Conservation (phyloP, 2,113 vertebrate genomes). For the Muscicapa adusta region DNA sequence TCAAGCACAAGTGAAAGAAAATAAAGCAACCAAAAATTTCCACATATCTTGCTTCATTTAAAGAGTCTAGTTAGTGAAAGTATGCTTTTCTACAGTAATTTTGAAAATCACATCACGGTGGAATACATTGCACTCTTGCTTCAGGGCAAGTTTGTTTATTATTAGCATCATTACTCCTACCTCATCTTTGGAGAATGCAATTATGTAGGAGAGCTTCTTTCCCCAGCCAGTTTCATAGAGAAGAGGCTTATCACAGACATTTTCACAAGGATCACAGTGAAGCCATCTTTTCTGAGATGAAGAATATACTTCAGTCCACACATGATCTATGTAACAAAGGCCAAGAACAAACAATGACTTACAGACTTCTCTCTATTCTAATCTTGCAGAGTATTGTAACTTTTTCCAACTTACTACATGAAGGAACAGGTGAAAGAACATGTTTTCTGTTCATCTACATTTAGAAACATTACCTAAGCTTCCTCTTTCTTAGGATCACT, state of each 20-base stretch:
- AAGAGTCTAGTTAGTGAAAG: neutral
- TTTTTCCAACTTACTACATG: neutral
- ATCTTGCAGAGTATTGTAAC: neutral
- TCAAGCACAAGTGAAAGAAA: slow-evolving; percentile 63
- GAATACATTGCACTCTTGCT: neutral
- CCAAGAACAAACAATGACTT: neutral
- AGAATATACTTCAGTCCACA: slow-evolving; percentile 96
- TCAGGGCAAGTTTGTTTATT: neutral
- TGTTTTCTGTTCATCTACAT: neutral
- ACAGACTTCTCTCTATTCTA: neutral
- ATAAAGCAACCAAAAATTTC: neutral
- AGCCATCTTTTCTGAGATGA: slow-evolving; percentile 89
- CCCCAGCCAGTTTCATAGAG: slow-evolving; percentile 96
- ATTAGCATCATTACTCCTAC: slow-evolving; percentile 58
- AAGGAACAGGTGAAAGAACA: neutral
- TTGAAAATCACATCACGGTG: neutral
- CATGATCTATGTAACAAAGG: slow-evolving; percentile 80
- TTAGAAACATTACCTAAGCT: neutral
- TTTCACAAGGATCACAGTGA: slow-evolving; percentile 95
- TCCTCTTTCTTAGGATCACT: neutral
- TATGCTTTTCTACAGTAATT: neutral
- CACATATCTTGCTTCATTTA: neutral
- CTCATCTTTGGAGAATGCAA: slow-evolving; percentile 97
- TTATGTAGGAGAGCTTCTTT: slow-evolving; percentile 90
- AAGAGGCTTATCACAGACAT: slow-evolving; percentile 90